phyloP scores from a whole-genome alignment of 2,888 invertebrate species.

The Tenthredo scrophulariae region DNA sequence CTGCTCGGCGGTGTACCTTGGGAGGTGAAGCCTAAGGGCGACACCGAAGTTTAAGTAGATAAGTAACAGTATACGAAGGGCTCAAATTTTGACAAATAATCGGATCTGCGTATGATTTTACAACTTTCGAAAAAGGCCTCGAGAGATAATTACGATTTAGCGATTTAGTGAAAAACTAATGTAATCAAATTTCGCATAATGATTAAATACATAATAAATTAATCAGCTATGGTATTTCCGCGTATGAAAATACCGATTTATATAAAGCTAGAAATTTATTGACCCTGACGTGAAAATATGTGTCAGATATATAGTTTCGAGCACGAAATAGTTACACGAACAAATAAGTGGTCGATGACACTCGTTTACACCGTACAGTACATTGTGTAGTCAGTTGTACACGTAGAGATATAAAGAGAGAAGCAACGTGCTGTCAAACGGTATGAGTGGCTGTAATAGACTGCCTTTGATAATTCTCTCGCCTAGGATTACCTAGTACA shows the following conservation, averaged over 20 bases:
- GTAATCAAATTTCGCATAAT: background rate
- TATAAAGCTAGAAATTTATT: background rate
- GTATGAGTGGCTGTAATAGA: slow-evolving; percentile 24
- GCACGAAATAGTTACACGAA: background rate
- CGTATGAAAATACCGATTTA: background rate
- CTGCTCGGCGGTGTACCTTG: slow-evolving; percentile 76
- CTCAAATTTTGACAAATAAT: slow-evolving; percentile 44
- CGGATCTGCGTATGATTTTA: background rate
- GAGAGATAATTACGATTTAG: background rate
- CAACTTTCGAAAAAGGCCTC: background rate
- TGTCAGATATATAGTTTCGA: background rate
- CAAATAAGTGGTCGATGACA: background rate
- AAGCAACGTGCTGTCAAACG: slow-evolving; percentile 19
- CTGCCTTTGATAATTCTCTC: slow-evolving; percentile 32
- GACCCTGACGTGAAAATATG: background rate
- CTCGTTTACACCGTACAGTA: background rate
- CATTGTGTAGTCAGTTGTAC: background rate
- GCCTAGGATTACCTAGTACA: background rate
- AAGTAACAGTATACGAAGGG: background rate
- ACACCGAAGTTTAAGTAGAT: slow-evolving; percentile 30
- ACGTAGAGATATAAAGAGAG: slow-evolving; percentile 9
- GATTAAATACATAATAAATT: background rate
- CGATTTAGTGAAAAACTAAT: background rate
- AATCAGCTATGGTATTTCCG: background rate
- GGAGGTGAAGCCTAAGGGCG: slow-evolving; percentile 68